Evolutionary conservation across 2,888 invertebrate species (phyloP).

Genomic region (Periphyllus acericola): DNA sequence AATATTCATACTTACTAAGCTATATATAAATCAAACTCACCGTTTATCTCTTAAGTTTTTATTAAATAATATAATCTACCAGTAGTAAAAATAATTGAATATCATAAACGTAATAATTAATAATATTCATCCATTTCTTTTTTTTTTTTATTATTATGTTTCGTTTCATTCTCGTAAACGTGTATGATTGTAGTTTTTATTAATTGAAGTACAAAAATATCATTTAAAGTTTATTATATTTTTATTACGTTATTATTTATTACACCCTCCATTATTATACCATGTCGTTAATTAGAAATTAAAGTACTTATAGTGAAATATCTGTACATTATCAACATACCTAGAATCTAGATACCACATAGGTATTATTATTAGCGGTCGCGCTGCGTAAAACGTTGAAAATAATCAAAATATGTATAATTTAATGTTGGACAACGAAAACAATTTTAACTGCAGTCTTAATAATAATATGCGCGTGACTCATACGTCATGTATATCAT

Average conservation of each 20-base stretch:
- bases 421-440: background rate
- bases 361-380: background rate
- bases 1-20: background rate
- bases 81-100: background rate
- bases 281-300: background rate
- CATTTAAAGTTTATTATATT: conserved; percentile 15
- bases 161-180: background rate
- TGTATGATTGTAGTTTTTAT: background rate
- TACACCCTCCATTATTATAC: background rate
- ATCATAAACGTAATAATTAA: background rate
- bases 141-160: background rate
- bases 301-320: background rate
- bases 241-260: conserved; percentile 3
- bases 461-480: background rate
- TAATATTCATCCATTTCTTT: background rate
- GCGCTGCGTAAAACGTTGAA: background rate
- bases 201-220: conserved; percentile 42
- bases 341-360: too few relatives aligned
- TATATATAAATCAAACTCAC: background rate
- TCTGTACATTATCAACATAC: background rate
- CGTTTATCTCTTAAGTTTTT: background rate
- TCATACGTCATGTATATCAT: background rate
- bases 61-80: background rate
- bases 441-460: background rate
- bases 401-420: background rate